Base-by-base conservation (phyloP, 37 sponge, comb jelly and placozoan species). In the Chondrilla cf. caribensis region DNA sequence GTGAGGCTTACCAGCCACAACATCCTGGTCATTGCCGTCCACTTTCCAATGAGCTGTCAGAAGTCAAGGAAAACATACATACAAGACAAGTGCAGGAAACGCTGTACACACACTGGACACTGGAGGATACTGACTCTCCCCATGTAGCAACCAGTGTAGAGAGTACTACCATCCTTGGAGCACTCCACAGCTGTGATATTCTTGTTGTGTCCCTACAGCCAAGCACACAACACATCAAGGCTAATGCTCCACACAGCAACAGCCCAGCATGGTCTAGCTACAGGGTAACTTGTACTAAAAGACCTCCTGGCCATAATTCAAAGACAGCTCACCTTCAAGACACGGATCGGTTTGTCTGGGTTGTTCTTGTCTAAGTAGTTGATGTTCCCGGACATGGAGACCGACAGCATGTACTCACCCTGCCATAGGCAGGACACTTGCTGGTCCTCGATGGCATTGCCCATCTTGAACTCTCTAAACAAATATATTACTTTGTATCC, bases 361-460 rank as follows among this genome's bases (percentile, higher is more conserved):
- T 96, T 84, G 79, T 92, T 92, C 80, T 81, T 83, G 80, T 99
- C 95, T 55, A 99, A 83, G 79, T 96, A 99, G 85, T 92, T 99
- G 78, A 99, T 93, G 86, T 79, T 59, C 0, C 99, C 99, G 66
- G 95, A 86, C 60, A 96, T 58, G 32, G 97, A 96, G 40, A 96
- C 93, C 39, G 92, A 89, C 70, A 99, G 85, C 29, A 93, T 66
- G 86, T 87, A 79, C 25, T 92, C 87, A 14, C 94, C 97, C 32
- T 91, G 95, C 99, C 99, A 99, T 58, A 99, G 86, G 58, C 97
- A 96, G 38, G 93, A 84, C 75, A 97, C 71, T 77, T 97, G 98
- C 86, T 95, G 95, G 87, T 97, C 95, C 31, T 88, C 85, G 24
- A 97, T 79, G 0, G 80, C 39, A 40, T 28, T 70, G 14, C 96